Conservation (phyloP, 1,140 invertebrate genomes). For the Zaprionus vittiger region DNA sequence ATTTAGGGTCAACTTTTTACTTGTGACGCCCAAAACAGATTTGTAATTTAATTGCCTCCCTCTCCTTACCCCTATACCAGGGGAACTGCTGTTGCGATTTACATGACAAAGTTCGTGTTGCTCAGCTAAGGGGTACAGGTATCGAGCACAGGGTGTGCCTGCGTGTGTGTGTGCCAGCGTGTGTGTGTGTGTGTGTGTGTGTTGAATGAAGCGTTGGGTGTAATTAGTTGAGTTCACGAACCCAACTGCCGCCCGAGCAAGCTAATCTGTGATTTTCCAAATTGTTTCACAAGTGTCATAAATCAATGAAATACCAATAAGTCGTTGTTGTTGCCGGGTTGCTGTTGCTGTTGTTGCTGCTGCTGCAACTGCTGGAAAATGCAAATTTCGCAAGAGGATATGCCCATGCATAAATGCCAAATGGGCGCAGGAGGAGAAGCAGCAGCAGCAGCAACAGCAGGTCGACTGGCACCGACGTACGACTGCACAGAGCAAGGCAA, state of each 20-base stretch:
- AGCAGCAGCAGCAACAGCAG: constrained; percentile 19
- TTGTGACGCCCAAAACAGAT: constrained; percentile 1
- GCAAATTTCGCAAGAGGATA: constrained; percentile 82
- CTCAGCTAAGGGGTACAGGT: not conserved
- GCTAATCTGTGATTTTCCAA: constrained; percentile 84
- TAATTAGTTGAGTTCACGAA: constrained; percentile 62
- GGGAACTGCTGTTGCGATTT: constrained; percentile 34
- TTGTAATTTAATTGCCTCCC: constrained; percentile 23
- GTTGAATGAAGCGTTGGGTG: constrained; percentile 60
- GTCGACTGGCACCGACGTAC: constrained; percentile 44
- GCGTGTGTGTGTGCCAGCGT: constrained; percentile 17
- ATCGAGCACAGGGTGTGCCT: not conserved
- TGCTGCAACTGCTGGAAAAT: constrained; percentile 77
- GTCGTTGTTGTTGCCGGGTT: constrained; percentile 58
- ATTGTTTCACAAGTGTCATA: constrained; percentile 84
- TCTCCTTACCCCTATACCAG: not conserved
- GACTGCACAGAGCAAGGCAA: constrained; percentile 14
- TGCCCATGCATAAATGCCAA: constrained; percentile 74
- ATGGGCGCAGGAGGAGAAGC: constrained; percentile 19
- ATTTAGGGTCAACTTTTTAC: constrained; percentile 22
- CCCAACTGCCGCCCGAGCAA: not conserved
- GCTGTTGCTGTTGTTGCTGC: constrained; percentile 44
- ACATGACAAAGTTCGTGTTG: constrained; percentile 59
- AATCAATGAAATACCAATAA: constrained; percentile 84
- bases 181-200: constrained; percentile 21